These are phyloP conservation scores for Rallus crepitans DNA, from an alignment of 2,797 vertebrate genomes.

Conservation along the genomic window DNA sequence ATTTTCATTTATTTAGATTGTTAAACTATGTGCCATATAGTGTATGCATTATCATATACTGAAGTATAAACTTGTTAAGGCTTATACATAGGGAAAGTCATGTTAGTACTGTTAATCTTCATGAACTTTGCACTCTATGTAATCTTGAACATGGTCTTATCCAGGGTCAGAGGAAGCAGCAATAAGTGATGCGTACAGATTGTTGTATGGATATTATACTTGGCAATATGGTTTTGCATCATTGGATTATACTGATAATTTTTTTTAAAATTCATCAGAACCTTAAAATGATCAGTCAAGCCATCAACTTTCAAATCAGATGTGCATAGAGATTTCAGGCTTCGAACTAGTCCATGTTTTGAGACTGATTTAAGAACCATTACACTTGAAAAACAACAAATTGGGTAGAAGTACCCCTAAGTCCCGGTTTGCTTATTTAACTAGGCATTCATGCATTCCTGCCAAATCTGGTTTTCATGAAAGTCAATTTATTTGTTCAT, in stretches of 20 bases:
- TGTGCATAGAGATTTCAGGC: slow-evolving; percentile 47
- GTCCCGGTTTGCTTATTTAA: slow-evolving; percentile 70
- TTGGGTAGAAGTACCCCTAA: slow-evolving; percentile 41
- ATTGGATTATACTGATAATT: not conserved
- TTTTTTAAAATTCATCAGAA: not conserved
- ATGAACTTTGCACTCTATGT: not conserved
- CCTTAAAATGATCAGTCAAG: not conserved
- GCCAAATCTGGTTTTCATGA: slow-evolving; percentile 73
- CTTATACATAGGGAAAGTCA: not conserved
- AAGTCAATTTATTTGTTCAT: slow-evolving; percentile 78
- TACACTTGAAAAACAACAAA: slow-evolving; percentile 65
- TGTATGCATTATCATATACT: not conserved
- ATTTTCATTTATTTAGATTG: not conserved
- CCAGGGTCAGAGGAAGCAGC: not conserved
- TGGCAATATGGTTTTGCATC: not conserved
- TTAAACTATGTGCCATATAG: not conserved
- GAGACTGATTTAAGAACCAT: slow-evolving; percentile 66
- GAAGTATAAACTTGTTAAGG: not conserved
- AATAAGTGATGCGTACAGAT: not conserved
- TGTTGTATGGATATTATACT: not conserved
- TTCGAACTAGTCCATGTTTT: slow-evolving; percentile 39
- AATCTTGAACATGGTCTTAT: not conserved
- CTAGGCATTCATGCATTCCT: slow-evolving; percentile 62
- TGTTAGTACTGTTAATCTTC: not conserved
- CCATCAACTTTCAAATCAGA: not conserved